Evolutionary conservation across 2,888 invertebrate genomes (phyloP).

Genomic region (Pammene aurita): DNA sequence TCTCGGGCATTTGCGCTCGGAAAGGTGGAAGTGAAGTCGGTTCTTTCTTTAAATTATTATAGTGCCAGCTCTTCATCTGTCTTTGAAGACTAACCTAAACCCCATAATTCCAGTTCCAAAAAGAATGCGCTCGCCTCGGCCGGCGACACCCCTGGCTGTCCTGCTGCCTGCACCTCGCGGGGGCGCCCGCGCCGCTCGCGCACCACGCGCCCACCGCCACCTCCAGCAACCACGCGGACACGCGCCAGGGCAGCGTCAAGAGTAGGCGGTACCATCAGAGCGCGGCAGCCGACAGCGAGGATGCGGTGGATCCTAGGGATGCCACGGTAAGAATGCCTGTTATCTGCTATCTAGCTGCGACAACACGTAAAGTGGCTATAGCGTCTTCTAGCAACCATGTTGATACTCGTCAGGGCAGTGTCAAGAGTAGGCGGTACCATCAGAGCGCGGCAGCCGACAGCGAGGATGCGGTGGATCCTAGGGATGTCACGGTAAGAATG

Average conservation of each 20-base stretch:
- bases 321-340: conserved; percentile 64
- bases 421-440: conserved; percentile 72
- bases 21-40: no score
- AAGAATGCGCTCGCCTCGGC: conserved; percentile 71
- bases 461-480: conserved; percentile 70
- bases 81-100: no score
- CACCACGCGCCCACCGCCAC: conserved; percentile 54
- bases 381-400: conserved; percentile 67
- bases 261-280: conserved; percentile 72
- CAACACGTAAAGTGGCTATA: conserved; percentile 42
- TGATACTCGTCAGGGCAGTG: conserved; percentile 69
- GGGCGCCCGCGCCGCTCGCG: conserved; percentile 55
- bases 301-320: conserved; percentile 71
- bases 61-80: no score
- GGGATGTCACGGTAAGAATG: conserved; percentile 73
- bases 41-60: no score
- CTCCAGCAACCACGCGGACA: conserved; percentile 69
- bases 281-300: conserved; percentile 62
- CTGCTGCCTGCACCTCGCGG: conserved; percentile 69
- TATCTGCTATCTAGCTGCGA: background rate
- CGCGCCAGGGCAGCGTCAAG: conserved; percentile 69
- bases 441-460: conserved; percentile 63
- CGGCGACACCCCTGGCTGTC: conserved; percentile 76
- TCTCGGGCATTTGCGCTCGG: no score
- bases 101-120: conserved; percentile 67